phyloP scores from a whole-genome alignment of 2,113 vertebrate species.

The Psettodes erumei region DNA sequence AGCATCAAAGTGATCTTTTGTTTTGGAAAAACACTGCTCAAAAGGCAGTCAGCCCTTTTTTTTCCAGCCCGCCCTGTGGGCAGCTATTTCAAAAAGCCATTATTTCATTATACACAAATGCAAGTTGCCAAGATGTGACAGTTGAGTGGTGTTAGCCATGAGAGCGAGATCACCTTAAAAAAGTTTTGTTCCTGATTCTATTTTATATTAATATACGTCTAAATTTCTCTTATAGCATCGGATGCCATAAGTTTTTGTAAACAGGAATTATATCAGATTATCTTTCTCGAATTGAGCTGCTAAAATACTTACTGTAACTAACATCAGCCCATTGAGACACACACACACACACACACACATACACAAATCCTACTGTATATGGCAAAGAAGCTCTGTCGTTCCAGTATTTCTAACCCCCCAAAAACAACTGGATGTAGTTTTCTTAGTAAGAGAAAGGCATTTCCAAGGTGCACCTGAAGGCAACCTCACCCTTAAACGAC shows the following conservation, averaged over 20 bases:
- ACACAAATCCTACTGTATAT: neutral
- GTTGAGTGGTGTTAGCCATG: neutral
- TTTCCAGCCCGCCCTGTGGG: neutral
- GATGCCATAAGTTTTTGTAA: neutral
- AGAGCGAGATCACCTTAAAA: neutral
- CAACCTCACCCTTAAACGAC: constrained; percentile 9
- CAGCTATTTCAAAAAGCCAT: neutral
- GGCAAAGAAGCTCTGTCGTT: neutral
- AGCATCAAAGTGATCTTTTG: neutral
- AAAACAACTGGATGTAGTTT: neutral
- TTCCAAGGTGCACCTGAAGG: constrained; percentile 18
- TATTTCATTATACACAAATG: neutral
- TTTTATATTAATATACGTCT: neutral
- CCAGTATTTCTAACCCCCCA: neutral
- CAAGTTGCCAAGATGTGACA: neutral
- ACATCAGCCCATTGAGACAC: neutral
- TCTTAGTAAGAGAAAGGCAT: neutral
- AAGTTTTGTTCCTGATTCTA: neutral
- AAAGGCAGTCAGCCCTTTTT: neutral
- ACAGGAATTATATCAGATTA: neutral
- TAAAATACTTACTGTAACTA: neutral
- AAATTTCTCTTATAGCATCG: neutral
- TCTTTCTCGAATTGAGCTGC: neutral
- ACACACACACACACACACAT: neutral
- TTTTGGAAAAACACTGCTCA: neutral